phyloP scores from a whole-genome alignment of 2,797 vertebrate species.

The Danio tinwini region DNA sequence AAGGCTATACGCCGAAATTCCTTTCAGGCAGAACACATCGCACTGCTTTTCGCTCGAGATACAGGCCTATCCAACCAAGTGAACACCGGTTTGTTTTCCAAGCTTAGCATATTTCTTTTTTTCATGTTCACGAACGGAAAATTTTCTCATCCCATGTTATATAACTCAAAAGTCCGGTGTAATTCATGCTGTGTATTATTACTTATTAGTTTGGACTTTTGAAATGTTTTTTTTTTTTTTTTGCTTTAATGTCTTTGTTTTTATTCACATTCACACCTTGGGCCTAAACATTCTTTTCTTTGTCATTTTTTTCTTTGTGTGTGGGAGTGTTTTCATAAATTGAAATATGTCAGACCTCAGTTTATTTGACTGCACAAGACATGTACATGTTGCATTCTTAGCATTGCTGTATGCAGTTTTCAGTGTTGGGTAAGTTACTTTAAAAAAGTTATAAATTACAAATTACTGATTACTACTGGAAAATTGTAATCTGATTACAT shows the following conservation, averaged over 20 bases:
- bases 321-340: too few species aligned
- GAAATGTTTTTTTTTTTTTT: not conserved
- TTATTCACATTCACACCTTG: not conserved
- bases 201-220: too few species aligned
- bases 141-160: not conserved
- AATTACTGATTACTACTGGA: too few species aligned
- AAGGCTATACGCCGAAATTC: conserved; percentile 16
- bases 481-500: too few species aligned
- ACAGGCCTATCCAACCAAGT: conserved; percentile 3
- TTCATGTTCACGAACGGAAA: not conserved
- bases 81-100: conserved; percentile 27
- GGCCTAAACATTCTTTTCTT: not conserved
- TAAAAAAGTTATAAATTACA: too few species aligned
- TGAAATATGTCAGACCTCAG: not conserved
- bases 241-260: not conserved
- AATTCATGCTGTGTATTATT: too few species aligned
- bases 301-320: not conserved
- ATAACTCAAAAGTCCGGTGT: not conserved
- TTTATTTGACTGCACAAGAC: not conserved
- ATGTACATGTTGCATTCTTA: not conserved
- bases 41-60: conserved; percentile 21
- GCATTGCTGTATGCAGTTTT: not conserved
- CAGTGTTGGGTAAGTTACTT: too few species aligned
- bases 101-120: not conserved
- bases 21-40: conserved; percentile 22